A percentile compares a stretch with the other conserved stretches of the same genome.
Conservation (phyloP, 2,113 vertebrate species). For the Neofelis nebulosa region DNA sequence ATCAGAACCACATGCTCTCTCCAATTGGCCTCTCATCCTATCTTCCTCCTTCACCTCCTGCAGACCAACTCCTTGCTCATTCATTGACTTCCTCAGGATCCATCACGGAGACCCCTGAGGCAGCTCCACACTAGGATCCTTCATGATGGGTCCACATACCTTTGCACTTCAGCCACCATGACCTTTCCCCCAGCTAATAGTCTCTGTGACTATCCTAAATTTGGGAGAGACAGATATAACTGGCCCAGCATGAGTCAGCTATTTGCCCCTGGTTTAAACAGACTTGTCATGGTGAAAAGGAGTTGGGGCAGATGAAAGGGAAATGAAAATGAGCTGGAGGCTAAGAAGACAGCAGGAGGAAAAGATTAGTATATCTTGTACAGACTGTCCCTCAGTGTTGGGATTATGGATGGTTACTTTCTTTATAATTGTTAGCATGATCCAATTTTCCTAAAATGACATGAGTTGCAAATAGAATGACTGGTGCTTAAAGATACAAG, state of each 20-base stretch:
- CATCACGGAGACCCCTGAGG: background rate
- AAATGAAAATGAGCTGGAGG: background rate
- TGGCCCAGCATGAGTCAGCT: background rate
- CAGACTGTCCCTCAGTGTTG: background rate
- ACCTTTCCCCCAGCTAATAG: background rate
- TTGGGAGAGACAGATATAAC: background rate
- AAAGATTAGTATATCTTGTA: background rate
- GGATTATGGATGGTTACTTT: background rate
- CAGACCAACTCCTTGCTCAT: background rate
- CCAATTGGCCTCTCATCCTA: background rate
- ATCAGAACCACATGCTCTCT: background rate
- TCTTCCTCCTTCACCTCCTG: no score
- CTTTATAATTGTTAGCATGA: background rate
- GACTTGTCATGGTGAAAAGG: background rate
- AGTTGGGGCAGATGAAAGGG: background rate
- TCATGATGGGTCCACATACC: background rate
- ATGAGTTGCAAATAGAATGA: background rate
- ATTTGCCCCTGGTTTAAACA: background rate
- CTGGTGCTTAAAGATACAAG: conserved; percentile 10
- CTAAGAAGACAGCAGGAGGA: background rate
- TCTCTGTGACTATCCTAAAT: background rate
- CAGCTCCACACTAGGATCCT: rapidly evolving
- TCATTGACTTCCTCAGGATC: background rate
- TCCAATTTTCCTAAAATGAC: background rate
- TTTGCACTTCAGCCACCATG: background rate